These are phyloP conservation scores for Vidua chalybeata DNA, from an alignment of 2,113 vertebrate genomes.

Conservation along the genomic window DNA sequence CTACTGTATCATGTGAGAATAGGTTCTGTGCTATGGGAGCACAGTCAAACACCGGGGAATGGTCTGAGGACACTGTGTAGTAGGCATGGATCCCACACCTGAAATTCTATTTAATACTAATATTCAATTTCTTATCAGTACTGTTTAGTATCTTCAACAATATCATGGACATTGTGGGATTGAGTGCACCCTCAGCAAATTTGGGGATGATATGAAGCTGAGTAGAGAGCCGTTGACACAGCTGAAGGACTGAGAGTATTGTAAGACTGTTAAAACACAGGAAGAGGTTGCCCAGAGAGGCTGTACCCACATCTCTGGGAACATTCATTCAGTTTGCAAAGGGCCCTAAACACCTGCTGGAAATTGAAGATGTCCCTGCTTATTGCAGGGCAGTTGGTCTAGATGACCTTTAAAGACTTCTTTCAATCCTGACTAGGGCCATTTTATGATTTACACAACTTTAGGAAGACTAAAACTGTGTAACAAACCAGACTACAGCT, in stretches of 20 bases:
- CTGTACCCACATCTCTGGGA: neutral
- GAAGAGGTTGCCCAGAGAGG: neutral
- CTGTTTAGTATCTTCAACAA: neutral
- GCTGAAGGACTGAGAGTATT: neutral
- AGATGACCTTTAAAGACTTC: neutral
- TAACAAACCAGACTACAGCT: neutral
- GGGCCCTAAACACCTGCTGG: neutral
- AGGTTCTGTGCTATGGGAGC: neutral
- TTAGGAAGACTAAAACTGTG: neutral
- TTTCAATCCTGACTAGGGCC: neutral
- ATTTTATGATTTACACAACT: neutral
- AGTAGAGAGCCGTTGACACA: rapidly evolving
- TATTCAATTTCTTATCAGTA: neutral
- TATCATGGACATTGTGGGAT: neutral
- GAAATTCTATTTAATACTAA: neutral
- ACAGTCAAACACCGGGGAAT: neutral
- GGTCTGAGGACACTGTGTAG: neutral
- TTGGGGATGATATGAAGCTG: neutral
- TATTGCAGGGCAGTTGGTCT: too few relatives aligned
- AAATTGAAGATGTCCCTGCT: neutral
- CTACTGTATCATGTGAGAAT: neutral
- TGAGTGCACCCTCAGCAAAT: neutral
- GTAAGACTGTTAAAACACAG: neutral
- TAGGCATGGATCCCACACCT: neutral
- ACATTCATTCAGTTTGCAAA: neutral